Percentiles rank a stretch among this genome's conserved stretches.
Conservation (phyloP, 2,888 invertebrate species). For the Craniophora ligustri region DNA sequence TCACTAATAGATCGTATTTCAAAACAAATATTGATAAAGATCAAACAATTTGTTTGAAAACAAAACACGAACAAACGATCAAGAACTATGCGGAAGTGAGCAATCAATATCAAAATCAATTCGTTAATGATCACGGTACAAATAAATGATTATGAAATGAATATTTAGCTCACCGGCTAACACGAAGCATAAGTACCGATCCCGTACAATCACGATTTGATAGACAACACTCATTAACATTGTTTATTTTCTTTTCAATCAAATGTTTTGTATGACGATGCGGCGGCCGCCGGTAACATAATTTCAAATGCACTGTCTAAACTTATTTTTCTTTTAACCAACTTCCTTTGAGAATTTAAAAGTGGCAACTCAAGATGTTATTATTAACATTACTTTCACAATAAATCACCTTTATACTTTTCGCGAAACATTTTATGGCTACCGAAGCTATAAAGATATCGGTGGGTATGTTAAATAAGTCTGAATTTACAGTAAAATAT, state of each 20-base stretch:
- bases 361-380: conserved; percentile 65
- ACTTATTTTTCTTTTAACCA: conserved; percentile 8
- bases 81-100: conserved; percentile 80
- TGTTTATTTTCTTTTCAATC: conserved; percentile 79
- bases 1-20: conserved; percentile 48
- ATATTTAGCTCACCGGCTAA: conserved; percentile 64
- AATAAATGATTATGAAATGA: conserved; percentile 83
- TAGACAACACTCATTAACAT: conserved; percentile 78
- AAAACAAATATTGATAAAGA: conserved; percentile 53
- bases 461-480: conserved; percentile 66
- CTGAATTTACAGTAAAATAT: conserved; percentile 59
- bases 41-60: conserved; percentile 60
- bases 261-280: conserved; percentile 59
- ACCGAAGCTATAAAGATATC: conserved; percentile 71
- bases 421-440: conserved; percentile 75
- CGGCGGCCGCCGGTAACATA: conserved; percentile 50
- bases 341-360: conserved; percentile 32
- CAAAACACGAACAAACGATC: conserved; percentile 59
- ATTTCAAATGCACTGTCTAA: conserved; percentile 9
- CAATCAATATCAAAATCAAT: conserved; percentile 84
- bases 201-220: conserved; percentile 68
- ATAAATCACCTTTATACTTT: conserved; percentile 79
- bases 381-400: conserved; percentile 68
- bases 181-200: conserved; percentile 35
- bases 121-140: conserved; percentile 77